These are phyloP conservation scores for Scrobipalpa atriplicella DNA, from an alignment of 2,888 invertebrate genomes.

Conservation along the genomic window DNA sequence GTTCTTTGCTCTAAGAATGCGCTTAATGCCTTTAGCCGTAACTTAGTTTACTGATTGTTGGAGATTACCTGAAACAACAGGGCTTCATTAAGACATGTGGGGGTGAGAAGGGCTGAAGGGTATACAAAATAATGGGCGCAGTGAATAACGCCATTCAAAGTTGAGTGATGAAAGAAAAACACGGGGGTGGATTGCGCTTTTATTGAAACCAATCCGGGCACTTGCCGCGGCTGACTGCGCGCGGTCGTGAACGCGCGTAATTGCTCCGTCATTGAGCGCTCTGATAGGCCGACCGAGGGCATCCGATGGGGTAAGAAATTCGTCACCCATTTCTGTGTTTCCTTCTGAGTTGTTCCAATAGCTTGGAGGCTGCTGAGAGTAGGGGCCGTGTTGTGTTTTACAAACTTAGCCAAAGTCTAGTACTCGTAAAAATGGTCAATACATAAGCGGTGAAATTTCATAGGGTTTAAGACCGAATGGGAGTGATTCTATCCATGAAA, in stretches of 20 bases:
- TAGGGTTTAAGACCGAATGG: too few species aligned
- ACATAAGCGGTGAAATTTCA: too few species aligned
- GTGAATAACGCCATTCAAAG: conserved; percentile 75
- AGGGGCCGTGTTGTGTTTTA: too few species aligned
- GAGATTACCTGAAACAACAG: conserved; percentile 61
- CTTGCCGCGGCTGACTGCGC: conserved; percentile 76
- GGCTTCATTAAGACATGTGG: conserved; percentile 38
- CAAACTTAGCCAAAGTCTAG: too few species aligned
- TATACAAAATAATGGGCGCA: conserved; percentile 37
- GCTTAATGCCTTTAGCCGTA: conserved; percentile 31
- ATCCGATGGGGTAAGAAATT: background rate
- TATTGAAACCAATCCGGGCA: conserved; percentile 81
- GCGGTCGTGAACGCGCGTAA: conserved; percentile 75
- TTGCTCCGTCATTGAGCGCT: conserved; percentile 76
- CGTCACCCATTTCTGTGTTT: background rate
- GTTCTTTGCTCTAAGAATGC: conserved; percentile 21
- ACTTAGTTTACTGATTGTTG: conserved; percentile 17
- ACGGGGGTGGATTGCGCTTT: conserved; percentile 77
- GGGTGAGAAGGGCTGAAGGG: background rate
- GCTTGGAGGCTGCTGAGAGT: too few species aligned
- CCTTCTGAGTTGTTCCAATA: too few species aligned
- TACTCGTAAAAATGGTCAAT: too few species aligned
- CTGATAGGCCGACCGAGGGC: background rate
- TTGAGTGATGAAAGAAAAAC: conserved; percentile 80
- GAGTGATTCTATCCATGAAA: too few species aligned